A percentile compares a stretch with the other conserved stretches of the same genome.
Evolutionary conservation across 2,113 vertebrate genomes (phyloP).

Genomic region (Dolichallabes microphthalmus): DNA sequence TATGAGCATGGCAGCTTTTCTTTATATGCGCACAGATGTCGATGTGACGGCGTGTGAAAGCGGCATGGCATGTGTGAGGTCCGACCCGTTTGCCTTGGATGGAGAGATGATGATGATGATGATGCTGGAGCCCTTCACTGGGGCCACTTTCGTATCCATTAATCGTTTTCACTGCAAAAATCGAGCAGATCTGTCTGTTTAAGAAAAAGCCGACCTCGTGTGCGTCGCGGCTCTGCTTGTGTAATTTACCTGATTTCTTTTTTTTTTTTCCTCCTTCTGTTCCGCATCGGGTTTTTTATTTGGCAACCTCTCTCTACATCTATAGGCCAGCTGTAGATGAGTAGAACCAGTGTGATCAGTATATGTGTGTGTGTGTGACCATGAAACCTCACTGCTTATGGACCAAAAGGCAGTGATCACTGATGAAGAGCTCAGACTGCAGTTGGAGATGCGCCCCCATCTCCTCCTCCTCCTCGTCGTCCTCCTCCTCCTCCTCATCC

Average conservation of each 20-base stretch:
- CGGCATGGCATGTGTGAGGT: conserved; percentile 63
- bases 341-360: neutral
- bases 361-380: conserved; percentile 49
- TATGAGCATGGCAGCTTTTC: conserved; percentile 58
- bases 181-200: neutral
- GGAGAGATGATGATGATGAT: neutral
- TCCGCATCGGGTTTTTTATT: conserved; percentile 14
- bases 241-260: neutral
- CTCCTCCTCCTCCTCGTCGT: neutral
- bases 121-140: conserved; percentile 27
- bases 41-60: conserved; percentile 49
- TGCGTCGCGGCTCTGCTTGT: neutral
- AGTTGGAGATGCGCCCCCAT: conserved; percentile 65
- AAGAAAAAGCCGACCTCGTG: neutral
- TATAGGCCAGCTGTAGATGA: conserved; percentile 5
- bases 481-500: conserved; percentile 10
- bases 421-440: conserved; percentile 62
- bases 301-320: neutral
- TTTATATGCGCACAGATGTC: conserved; percentile 31
- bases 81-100: conserved; percentile 18
- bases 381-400: conserved; percentile 62
- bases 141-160: neutral
- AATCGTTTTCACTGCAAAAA: neutral
- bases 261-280: neutral
- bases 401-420: conserved; percentile 54